Percentiles rank a stretch among this genome's conserved stretches.
Conservation (phyloP, 35 echinoderm and acorn worm genomes). For the Ophiothrix spiculata region DNA sequence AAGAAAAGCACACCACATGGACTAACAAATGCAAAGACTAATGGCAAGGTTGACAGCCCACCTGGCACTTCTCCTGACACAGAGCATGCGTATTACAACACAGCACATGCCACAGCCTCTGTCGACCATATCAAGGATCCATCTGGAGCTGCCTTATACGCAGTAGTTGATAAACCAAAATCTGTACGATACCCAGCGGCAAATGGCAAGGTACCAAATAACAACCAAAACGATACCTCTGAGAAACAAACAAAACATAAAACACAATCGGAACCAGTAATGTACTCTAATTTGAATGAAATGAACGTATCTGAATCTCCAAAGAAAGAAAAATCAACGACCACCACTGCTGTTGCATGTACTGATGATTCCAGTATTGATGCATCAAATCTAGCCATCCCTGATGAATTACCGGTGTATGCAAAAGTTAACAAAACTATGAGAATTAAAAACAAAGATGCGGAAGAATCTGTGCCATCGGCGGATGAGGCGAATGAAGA, state of each 20-base stretch:
- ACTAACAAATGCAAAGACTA: not conserved
- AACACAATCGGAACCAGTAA: not conserved
- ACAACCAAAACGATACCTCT: not conserved
- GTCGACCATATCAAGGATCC: not conserved
- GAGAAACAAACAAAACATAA: not conserved
- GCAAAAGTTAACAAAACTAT: no score
- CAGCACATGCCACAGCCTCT: not conserved
- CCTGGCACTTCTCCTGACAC: not conserved
- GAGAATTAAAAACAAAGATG: no score
- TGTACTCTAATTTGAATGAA: not conserved
- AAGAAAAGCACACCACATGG: not conserved
- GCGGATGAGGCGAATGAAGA: no score
- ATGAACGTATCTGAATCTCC: not conserved
- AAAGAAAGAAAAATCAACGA: not conserved
- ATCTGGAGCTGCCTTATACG: not conserved
- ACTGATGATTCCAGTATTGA: not conserved
- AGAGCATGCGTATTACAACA: not conserved
- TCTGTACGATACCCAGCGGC: not conserved
- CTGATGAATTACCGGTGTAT: no score
- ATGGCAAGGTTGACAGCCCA: not conserved
- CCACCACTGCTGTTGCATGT: not conserved
- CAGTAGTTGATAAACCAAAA: not conserved
- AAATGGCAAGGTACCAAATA: not conserved
- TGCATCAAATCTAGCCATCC: no score
- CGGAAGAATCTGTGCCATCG: no score